A percentile compares a stretch with the other conserved stretches of the same genome.
phyloP scores from a whole-genome alignment of 1,140 invertebrate genomes.

The Chlorops oryzae region DNA sequence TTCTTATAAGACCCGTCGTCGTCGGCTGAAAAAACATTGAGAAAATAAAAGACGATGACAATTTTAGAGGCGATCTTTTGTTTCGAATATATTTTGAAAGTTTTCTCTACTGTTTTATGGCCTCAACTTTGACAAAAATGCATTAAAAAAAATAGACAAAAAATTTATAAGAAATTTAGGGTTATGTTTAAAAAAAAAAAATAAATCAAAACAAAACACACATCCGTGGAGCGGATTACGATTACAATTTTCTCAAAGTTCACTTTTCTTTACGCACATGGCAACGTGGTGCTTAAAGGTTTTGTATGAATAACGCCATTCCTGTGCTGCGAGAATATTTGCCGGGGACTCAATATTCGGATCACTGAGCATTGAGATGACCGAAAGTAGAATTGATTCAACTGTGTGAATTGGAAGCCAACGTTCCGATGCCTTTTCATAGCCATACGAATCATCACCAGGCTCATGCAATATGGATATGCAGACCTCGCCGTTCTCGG shows the following conservation, averaged over 20 bases:
- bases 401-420: slow-evolving; percentile 99
- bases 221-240: no score
- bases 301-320: slow-evolving; percentile 71
- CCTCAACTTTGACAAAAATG: no score
- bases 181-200: no score
- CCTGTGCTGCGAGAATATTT: slow-evolving; percentile 93
- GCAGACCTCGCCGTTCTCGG: slow-evolving; percentile 93
- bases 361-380: slow-evolving; percentile 99
- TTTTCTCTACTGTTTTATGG: no score
- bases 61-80: no score
- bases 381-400: slow-evolving; percentile 96
- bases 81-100: no score
- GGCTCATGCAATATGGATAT: slow-evolving; percentile 99
- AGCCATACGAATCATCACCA: slow-evolving; percentile 91
- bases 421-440: slow-evolving; percentile 96
- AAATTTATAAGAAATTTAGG: no score
- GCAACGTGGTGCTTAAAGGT: slow-evolving; percentile 97
- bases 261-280: slow-evolving; percentile 89
- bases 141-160: no score
- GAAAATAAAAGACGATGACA: no score
- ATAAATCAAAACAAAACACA: no score
- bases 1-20: no score
- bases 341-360: slow-evolving; percentile 99
- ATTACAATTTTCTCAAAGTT: slow-evolving; percentile 94
- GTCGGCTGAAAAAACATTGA: no score